phyloP scores from a whole-genome alignment of 2,113 vertebrate genomes.

The Equus quagga region DNA sequence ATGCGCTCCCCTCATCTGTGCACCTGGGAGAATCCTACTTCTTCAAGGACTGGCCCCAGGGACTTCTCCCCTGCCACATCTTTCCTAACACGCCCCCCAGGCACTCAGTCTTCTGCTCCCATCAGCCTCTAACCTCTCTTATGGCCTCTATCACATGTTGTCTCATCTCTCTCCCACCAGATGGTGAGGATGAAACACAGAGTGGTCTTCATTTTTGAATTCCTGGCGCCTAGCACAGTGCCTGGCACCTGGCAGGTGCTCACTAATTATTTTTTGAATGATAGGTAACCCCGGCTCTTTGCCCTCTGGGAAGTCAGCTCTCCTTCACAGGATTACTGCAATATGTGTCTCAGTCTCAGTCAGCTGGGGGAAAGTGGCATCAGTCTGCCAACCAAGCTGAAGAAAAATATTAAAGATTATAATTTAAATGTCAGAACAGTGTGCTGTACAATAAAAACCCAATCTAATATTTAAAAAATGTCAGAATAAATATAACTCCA shows the following conservation, averaged over 20 bases:
- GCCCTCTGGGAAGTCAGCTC: background rate
- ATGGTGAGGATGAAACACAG: background rate
- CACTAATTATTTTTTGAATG: background rate
- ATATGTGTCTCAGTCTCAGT: background rate
- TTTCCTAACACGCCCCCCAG: too few relatives aligned
- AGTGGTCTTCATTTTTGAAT: background rate
- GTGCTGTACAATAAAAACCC: background rate
- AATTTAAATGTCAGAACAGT: background rate
- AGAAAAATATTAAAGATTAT: background rate
- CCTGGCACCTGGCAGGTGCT: background rate
- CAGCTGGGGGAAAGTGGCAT: background rate
- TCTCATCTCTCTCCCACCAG: background rate
- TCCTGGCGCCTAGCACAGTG: background rate
- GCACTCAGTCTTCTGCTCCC: background rate
- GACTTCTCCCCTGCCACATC: too few relatives aligned
- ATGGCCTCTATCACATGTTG: background rate
- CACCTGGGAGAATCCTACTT: background rate
- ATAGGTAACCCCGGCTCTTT: background rate
- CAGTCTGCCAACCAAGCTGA: background rate
- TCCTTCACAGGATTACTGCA: background rate
- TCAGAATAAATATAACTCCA: background rate
- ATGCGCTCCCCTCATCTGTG: background rate
- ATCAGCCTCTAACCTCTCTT: background rate
- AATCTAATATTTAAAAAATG: background rate
- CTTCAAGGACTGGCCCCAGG: background rate